phyloP scores from a whole-genome alignment of 2,888 invertebrate species.

The Idaea dimidiata region DNA sequence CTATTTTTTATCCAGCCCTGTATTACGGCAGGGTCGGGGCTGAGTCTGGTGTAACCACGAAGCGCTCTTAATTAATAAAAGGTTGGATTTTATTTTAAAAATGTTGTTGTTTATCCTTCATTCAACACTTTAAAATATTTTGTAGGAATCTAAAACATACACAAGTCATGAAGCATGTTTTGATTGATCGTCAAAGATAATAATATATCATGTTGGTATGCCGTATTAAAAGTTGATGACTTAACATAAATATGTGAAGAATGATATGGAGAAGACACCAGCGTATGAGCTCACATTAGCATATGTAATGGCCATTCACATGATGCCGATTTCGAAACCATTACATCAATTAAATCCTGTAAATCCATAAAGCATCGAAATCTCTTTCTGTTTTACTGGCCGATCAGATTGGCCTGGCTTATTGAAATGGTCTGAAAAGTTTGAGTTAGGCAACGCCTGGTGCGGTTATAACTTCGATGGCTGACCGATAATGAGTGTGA shows the following conservation, averaged over 20 bases:
- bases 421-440: too few relatives aligned
- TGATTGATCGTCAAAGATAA: conserved; percentile 68
- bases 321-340: too few relatives aligned
- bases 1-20: too few relatives aligned
- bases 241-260: conserved; percentile 68
- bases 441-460: too few relatives aligned
- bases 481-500: too few relatives aligned
- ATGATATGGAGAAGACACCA: conserved; percentile 47
- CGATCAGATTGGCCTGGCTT: too few relatives aligned
- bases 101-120: not conserved
- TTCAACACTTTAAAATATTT: not conserved
- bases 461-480: too few relatives aligned
- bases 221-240: conserved; percentile 70
- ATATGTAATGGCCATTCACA: conserved; percentile 33
- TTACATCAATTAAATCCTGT: too few relatives aligned
- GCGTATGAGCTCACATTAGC: conserved; percentile 47
- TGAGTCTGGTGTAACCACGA: too few relatives aligned
- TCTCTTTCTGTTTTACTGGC: too few relatives aligned
- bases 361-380: too few relatives aligned
- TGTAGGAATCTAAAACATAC: not conserved
- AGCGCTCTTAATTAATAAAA: not conserved
- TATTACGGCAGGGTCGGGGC: too few relatives aligned
- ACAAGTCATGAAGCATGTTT: conserved; percentile 35
- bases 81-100: not conserved
- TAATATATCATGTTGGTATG: conserved; percentile 60